phyloP scores from a whole-genome alignment of 1,140 invertebrate genomes.

The Marisa cornuarietis region DNA sequence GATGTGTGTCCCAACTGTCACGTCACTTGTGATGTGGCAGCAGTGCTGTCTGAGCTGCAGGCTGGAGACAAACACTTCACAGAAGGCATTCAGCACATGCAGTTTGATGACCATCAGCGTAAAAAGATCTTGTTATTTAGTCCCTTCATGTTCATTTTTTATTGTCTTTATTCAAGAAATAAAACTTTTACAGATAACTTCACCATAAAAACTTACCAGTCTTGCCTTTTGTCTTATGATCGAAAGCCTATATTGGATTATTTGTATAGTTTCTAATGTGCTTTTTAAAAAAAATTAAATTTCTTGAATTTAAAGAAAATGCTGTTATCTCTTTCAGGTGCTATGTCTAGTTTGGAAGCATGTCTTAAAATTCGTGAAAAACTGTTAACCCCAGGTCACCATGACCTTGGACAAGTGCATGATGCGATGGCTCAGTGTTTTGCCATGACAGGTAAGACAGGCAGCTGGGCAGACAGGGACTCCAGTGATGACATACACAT shows the following conservation, averaged over 20 bases:
- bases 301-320: no score
- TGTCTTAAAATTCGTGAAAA: conserved; percentile 65
- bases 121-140: background rate
- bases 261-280: no score
- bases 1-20: background rate
- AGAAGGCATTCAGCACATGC: background rate
- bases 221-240: no score
- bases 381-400: conserved; percentile 68
- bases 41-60: background rate
- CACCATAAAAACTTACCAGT: no score
- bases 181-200: background rate
- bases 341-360: conserved; percentile 63
- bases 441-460: conserved; percentile 63
- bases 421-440: conserved; percentile 70
- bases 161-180: background rate
- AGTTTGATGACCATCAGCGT: background rate
- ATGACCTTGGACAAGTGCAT: conserved; percentile 65
- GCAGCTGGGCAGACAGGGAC: no score
- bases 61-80: background rate
- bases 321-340: conserved; percentile 49
- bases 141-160: background rate
- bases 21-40: background rate
- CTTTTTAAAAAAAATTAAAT: no score
- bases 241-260: no score
- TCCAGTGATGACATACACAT: no score